A percentile compares a stretch with the other conserved stretches of the same genome.
These are phyloP conservation scores for Carterocephalus palaemon DNA, from an alignment of 2,888 invertebrate species.

Conservation along the genomic window DNA sequence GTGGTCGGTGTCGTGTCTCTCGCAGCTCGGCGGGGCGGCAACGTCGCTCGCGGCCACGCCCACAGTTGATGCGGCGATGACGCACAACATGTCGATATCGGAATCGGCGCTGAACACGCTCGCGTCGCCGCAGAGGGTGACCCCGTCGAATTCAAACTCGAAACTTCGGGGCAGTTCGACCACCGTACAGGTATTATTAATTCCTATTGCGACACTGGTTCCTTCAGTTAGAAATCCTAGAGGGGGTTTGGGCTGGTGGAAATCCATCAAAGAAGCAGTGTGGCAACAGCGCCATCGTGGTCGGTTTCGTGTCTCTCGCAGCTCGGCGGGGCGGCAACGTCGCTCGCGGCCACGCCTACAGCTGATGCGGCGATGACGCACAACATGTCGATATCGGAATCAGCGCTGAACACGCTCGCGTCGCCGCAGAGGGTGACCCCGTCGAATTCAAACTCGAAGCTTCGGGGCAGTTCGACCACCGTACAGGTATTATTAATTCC, in stretches of 20 bases:
- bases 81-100: constrained; percentile 88
- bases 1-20: constrained; percentile 93
- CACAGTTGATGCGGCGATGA: constrained; percentile 54
- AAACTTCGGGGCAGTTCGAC: constrained; percentile 71
- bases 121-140: constrained; percentile 71
- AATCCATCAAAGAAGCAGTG: constrained; percentile 80
- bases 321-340: constrained; percentile 74
- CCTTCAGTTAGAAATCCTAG: too few species aligned
- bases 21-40: constrained; percentile 81
- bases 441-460: constrained; percentile 62
- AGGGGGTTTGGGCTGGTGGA: too few species aligned
- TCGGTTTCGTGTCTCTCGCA: constrained; percentile 93
- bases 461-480: constrained; percentile 71
- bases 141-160: constrained; percentile 62
- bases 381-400: constrained; percentile 92
- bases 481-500: constrained; percentile 57
- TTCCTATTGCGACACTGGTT: too few species aligned
- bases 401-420: constrained; percentile 87
- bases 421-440: constrained; percentile 71
- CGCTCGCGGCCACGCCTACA: constrained; percentile 64
- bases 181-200: constrained; percentile 64
- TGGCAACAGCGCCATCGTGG: constrained; percentile 85
- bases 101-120: constrained; percentile 92
- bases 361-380: constrained; percentile 60
- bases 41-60: constrained; percentile 66